Conservation (phyloP, 2,797 vertebrate species). For the Sebastes steindachneri region DNA sequence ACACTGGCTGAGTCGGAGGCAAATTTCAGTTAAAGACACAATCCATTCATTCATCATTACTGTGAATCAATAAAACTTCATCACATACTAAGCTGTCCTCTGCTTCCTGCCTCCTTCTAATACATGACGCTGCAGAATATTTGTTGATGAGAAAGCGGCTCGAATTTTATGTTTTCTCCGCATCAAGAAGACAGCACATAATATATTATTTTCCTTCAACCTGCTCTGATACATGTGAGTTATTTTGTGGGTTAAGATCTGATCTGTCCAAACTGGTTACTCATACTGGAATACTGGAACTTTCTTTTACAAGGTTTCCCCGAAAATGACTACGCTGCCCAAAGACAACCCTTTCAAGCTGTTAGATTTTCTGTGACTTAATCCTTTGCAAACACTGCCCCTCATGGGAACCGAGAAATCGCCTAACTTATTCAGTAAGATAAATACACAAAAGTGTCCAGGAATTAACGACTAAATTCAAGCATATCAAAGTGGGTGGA, state of each 20-base stretch:
- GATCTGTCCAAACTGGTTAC: not conserved
- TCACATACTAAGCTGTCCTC: conserved; percentile 61
- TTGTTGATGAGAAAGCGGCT: conserved; percentile 16
- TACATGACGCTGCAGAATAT: conserved; percentile 35
- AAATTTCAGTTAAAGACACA: conserved; percentile 47
- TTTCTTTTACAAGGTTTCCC: conserved; percentile 40
- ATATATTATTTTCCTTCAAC: conserved; percentile 17
- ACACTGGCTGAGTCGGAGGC: conserved; percentile 66
- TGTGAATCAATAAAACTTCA: conserved; percentile 85
- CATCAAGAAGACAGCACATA: not conserved
- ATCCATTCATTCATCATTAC: conserved; percentile 79
- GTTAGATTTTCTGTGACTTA: conserved; percentile 53
- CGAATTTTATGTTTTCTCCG: not conserved
- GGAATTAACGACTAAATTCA: conserved; percentile 55
- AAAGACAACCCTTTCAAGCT: conserved; percentile 57
- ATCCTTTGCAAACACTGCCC: conserved; percentile 60
- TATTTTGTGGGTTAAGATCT: conserved; percentile 3
- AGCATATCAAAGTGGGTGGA: conserved; percentile 61
- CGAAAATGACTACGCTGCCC: conserved; percentile 32
- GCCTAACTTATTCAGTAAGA: conserved; percentile 37
- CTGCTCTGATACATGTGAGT: conserved; percentile 10
- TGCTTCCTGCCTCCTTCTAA: conserved; percentile 51
- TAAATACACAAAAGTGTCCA: conserved; percentile 53
- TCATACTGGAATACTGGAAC: not conserved
- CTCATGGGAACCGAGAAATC: conserved; percentile 46